Evolutionary conservation across 92 coral and sea anemone genomes (phyloP).

Genomic region (Desmophyllum pertusum): DNA sequence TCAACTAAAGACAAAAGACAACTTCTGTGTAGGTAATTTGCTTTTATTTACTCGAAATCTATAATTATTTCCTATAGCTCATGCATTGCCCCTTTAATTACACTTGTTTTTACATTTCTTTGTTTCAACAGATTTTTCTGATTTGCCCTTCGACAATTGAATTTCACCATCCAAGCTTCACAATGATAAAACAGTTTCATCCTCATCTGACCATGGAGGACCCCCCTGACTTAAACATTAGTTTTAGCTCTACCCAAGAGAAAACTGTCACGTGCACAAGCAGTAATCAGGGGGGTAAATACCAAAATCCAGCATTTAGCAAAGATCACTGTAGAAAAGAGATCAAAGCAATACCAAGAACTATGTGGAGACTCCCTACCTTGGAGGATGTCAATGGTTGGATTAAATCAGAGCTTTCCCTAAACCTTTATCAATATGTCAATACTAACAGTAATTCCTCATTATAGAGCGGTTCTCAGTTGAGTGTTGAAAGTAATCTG

Average conservation of each 20-base stretch:
- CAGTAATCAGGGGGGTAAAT: background rate
- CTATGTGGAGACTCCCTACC: background rate
- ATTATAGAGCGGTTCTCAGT: too few relatives aligned
- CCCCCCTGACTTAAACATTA: constrained; percentile 68
- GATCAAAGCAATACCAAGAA: background rate
- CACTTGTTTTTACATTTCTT: too few relatives aligned
- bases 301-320: constrained; percentile 13
- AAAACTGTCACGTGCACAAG: background rate
- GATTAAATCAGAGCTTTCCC: constrained; percentile 57
- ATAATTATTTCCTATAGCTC: too few relatives aligned
- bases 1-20: too few relatives aligned
- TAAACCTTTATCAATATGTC: constrained; percentile 47
- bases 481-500: too few relatives aligned
- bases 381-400: constrained; percentile 19
- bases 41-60: too few relatives aligned
- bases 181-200: constrained; percentile 52
- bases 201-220: constrained; percentile 87
- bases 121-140: constrained; percentile 59
- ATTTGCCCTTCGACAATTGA: constrained; percentile 74
- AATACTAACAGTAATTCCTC: background rate
- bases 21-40: too few relatives aligned
- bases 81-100: too few relatives aligned
- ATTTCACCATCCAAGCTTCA: constrained; percentile 41
- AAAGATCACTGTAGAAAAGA: constrained; percentile 7
- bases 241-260: constrained; percentile 20